phyloP scores from a whole-genome alignment of 2,113 vertebrate species.

The Cranoglanis bouderius region DNA sequence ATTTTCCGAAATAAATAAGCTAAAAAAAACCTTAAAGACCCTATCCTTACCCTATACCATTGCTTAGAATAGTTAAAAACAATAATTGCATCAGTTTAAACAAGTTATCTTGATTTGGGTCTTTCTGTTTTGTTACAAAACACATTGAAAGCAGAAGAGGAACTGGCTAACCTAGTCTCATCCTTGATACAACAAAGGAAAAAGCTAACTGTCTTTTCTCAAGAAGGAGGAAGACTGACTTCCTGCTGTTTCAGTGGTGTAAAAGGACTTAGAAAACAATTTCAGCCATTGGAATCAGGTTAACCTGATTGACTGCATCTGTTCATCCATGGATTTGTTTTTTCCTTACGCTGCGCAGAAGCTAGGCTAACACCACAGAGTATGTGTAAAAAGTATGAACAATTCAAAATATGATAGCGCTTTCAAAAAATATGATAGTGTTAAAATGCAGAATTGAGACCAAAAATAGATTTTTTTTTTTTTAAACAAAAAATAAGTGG shows the following conservation, averaged over 20 bases:
- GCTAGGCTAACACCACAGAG: slow-evolving; percentile 27
- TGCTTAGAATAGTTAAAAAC: neutral
- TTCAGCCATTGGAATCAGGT: slow-evolving; percentile 69
- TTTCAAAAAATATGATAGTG: neutral
- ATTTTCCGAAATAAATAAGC: neutral
- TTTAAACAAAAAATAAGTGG: neutral
- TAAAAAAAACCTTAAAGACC: too few species aligned
- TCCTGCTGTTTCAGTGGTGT: slow-evolving; percentile 44
- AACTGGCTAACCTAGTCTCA: slow-evolving; percentile 7
- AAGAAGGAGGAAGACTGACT: slow-evolving; percentile 51
- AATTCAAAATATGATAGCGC: neutral
- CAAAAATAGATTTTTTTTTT: neutral
- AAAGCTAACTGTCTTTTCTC: slow-evolving; percentile 42
- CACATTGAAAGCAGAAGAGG: slow-evolving; percentile 19
- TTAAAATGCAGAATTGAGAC: neutral
- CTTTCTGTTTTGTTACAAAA: neutral
- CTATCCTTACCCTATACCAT: neutral
- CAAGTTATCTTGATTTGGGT: neutral
- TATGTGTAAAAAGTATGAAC: neutral
- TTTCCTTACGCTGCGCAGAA: neutral
- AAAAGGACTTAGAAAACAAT: slow-evolving; percentile 57
- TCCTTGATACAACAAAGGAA: slow-evolving; percentile 32
- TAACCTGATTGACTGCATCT: slow-evolving; percentile 63
- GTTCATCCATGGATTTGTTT: slow-evolving; percentile 4
- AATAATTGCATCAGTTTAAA: neutral